phyloP scores from a whole-genome alignment of 2,797 vertebrate species.

The Eulemur coronatus region DNA sequence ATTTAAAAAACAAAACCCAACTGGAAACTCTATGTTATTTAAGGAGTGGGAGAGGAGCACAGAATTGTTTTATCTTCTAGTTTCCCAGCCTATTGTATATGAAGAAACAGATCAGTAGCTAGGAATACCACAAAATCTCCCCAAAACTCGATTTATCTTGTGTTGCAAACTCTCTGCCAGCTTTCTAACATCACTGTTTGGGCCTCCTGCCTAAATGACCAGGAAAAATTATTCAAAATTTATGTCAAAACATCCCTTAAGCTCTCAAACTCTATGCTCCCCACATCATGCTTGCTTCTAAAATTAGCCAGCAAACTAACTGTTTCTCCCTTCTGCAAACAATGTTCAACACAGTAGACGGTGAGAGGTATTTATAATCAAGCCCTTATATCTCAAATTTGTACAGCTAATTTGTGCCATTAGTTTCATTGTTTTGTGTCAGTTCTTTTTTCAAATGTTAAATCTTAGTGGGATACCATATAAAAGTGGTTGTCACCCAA shows the following conservation, averaged over 20 bases:
- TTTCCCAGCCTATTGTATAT: not conserved
- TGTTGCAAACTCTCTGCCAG: not conserved
- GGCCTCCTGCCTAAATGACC: not conserved
- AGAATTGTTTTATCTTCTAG: not conserved
- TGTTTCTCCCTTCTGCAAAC: not conserved
- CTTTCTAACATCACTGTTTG: not conserved
- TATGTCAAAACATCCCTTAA: not conserved
- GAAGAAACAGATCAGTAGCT: not conserved
- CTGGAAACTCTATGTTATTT: not conserved
- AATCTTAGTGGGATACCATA: not conserved
- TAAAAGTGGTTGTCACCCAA: not conserved
- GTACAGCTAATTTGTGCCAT: not conserved
- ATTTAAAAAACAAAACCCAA: not conserved
- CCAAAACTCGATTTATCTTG: not conserved
- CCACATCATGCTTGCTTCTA: not conserved
- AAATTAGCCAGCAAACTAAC: not conserved
- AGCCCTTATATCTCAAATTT: not conserved
- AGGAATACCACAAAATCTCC: not conserved
- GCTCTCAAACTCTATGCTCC: not conserved
- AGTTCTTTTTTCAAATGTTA: not conserved
- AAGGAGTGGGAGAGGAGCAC: not conserved
- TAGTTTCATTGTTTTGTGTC: not conserved
- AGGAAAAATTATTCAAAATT: constrained; percentile 33
- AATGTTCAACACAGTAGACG: not conserved
- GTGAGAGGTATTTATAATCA: not conserved